Percentiles rank a stretch among this genome's conserved stretches.
phyloP scores from a whole-genome alignment of 2,888 invertebrate species.

The Spodoptera picta region DNA sequence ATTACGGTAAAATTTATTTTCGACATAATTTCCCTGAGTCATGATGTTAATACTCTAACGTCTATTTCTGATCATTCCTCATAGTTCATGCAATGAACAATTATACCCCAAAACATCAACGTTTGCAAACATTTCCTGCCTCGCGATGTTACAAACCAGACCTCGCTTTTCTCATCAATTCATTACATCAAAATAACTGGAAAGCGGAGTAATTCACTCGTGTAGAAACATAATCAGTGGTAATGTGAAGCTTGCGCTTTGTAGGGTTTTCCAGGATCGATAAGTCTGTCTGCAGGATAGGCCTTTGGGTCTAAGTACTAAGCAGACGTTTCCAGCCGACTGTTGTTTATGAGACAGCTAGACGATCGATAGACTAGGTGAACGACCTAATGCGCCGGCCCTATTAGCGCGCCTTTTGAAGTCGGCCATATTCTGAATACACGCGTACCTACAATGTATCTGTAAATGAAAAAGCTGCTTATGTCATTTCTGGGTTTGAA shows the following conservation, averaged over 20 bases:
- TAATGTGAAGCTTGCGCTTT: not conserved
- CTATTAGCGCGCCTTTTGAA: slow-evolving; percentile 27
- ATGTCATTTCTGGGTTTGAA: not conserved
- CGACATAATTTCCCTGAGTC: too few relatives aligned
- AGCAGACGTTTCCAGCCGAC: slow-evolving; percentile 11
- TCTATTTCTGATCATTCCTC: not conserved
- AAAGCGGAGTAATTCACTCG: slow-evolving; percentile 14
- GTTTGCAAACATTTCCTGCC: slow-evolving; percentile 8
- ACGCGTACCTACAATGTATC: not conserved
- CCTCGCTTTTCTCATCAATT: slow-evolving; percentile 10
- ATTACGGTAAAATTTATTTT: not conserved
- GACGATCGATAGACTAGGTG: slow-evolving; percentile 38
- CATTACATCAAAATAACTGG: slow-evolving; percentile 2
- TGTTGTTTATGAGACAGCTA: slow-evolving; percentile 23
- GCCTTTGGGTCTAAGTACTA: slow-evolving; percentile 18
- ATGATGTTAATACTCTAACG: too few relatives aligned
- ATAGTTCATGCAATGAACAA: not conserved
- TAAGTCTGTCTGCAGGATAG: slow-evolving; percentile 15
- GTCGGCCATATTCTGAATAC: slow-evolving; percentile 19
- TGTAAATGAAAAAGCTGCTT: not conserved
- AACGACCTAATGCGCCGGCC: slow-evolving; percentile 31
- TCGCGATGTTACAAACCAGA: slow-evolving; percentile 36
- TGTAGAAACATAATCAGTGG: slow-evolving; percentile 3
- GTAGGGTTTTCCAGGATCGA: slow-evolving; percentile 37
- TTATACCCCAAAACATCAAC: slow-evolving; percentile 22